phyloP scores from a whole-genome alignment of 2,888 invertebrate genomes.

The Eurois occulta region DNA sequence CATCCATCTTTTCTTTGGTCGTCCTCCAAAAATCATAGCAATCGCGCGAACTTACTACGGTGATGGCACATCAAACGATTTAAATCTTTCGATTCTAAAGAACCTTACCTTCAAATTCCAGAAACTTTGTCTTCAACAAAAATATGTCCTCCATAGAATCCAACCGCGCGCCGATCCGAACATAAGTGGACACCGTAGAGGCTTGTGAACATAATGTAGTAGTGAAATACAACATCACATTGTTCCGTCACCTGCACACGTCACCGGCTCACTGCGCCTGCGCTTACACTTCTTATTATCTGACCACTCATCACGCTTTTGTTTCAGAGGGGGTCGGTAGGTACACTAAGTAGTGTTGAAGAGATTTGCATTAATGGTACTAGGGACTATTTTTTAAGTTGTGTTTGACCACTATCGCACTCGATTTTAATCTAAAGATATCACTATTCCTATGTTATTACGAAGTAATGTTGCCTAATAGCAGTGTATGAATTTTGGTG shows the following conservation, averaged over 20 bases:
- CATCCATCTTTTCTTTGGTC: too few species aligned
- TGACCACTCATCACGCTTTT: constrained; percentile 60
- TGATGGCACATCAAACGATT: not conserved
- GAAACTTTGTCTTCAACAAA: not conserved
- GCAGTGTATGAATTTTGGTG: too few species aligned
- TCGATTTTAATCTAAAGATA: not conserved
- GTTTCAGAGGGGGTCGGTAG: constrained; percentile 40
- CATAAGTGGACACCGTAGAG: constrained; percentile 88
- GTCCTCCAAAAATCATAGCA: not conserved
- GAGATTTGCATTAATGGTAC: not conserved
- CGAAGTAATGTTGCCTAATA: too few species aligned
- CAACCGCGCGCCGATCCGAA: constrained; percentile 73
- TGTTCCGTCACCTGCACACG: constrained; percentile 85
- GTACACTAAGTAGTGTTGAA: constrained; percentile 7
- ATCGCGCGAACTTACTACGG: not conserved
- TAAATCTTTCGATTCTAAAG: not conserved
- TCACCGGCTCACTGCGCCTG: constrained; percentile 50
- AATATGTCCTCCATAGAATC: constrained; percentile 72
- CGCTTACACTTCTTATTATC: constrained; percentile 66
- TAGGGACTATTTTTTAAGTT: not conserved
- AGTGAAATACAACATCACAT: constrained; percentile 90
- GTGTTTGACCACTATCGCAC: not conserved
- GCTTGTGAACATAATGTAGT: constrained; percentile 90
- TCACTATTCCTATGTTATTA: not conserved
- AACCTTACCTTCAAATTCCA: not conserved